Base-by-base conservation (phyloP, 1,140 invertebrate genomes). In the Drosophila bifasciata region DNA sequence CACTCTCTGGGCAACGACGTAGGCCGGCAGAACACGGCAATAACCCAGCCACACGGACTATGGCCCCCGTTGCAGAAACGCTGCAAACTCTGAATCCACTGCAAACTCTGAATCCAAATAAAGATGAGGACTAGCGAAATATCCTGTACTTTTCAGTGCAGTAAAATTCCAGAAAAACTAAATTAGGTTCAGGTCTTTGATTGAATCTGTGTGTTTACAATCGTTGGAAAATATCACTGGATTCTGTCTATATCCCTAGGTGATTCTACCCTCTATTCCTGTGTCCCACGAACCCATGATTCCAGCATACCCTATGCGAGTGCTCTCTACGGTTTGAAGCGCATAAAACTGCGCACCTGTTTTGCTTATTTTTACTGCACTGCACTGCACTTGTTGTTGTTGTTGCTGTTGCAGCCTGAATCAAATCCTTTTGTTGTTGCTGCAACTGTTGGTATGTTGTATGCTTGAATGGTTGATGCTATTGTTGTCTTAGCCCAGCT, bases 361-460 rank as follows among this genome's bases (percentile, higher is more conserved):
- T 86, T 86, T 86, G 81, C 86, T 86, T 77, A 86, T 85, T 81
- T 85, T 84, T 81, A 76, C 62, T 80, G 45, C 40, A 32, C 28
- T 32, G 8, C 28, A 9, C 11, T 13, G 32, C 32, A 13, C 32
- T 25, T 25, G 5, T 6, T 25, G 36, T 17, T 48, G 25, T 71
- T 68, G 66, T 19, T 76, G 60, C 50, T 69, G 46, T 57, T 78
- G 45, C 40, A 43, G 76, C 17, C 44, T 66, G 61, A 67, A 67
- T 67, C 46, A 46, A 67, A 67, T 67, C 46, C 28, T 25, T 51
- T 32, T 75, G 55, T 36, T 56, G 52, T 43, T 52, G 41, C 28
- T 58, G 64, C 23, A 5, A 25, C 9, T 32, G 46, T 60, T 67
- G 39, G 45, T n/a, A 17, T 25, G 39, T 32, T 50, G 48, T 13